These are phyloP conservation scores for Perccottus glenii DNA, from an alignment of 2,113 vertebrate species.

Conservation along the genomic window DNA sequence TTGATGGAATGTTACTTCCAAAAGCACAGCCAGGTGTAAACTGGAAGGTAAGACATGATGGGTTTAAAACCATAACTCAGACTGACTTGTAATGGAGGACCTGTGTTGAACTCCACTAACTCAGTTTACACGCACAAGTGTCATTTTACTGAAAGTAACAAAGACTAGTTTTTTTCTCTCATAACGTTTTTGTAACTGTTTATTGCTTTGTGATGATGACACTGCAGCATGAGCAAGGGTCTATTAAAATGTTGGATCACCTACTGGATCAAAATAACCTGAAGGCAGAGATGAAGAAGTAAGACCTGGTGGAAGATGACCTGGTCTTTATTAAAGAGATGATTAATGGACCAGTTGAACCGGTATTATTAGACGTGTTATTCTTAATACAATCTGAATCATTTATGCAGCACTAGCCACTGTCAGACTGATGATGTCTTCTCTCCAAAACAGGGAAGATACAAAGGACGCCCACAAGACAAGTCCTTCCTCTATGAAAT, in stretches of 20 bases:
- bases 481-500: neutral
- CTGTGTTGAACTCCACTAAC: no score
- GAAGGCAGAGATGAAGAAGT: no score
- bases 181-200: no score
- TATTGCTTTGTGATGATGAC: neutral
- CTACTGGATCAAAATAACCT: neutral
- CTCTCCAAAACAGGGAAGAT: neutral
- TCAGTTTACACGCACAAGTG: no score
- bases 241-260: neutral
- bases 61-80: no score
- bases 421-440: neutral
- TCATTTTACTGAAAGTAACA: no score
- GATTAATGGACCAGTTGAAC: neutral
- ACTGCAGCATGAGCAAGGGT: neutral
- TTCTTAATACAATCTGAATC: neutral
- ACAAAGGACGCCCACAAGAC: neutral
- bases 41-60: neutral
- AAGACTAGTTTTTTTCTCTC: no score
- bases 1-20: slow-evolving; percentile 21
- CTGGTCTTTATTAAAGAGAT: neutral
- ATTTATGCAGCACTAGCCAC: neutral
- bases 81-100: no score
- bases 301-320: neutral
- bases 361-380: no score
- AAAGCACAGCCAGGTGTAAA: neutral